Evolutionary conservation across 2,888 invertebrate genomes (phyloP), one percentile per base, ranked within the genome.

Genomic region (Agonopterix heracliana): DNA sequence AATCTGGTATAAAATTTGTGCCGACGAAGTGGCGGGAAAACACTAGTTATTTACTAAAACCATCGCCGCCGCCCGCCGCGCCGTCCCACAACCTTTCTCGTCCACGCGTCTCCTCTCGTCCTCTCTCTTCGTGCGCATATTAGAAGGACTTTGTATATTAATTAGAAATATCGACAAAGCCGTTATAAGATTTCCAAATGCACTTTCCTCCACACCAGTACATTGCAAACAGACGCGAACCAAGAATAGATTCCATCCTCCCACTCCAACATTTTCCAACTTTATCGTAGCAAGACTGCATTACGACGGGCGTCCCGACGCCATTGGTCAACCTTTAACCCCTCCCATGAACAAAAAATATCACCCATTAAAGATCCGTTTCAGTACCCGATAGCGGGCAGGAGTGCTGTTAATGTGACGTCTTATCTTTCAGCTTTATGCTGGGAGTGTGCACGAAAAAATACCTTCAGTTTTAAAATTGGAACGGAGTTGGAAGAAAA

Each of bases 261-360:
- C 71, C 79, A 57, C 74, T 78, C 76, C 59, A 48, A 58, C 64
- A 56, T 67, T 66, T 69, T 63, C 65, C 64, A 67, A 68, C 69
- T 72, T 69, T 68, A 74, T 61, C 66, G 54, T 66, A 71, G 60
- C 59, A 68, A 66, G 72, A 71, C 63, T 58, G 59, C 59, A 50
- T 57, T 51, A 55, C 58, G 58, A 62, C 66, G 61, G 38, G 38
- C 68, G 71, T 66, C 68, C 62, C 60, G 65, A 65, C 68, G 68
- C 66, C 63, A 86, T 85, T 85, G 85, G 84, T 73, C 78, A 70
- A 86, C 86, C 88, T 84, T 73, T 83, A 74, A 86, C 86, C 87
- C 87, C 83, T 74, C 85, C 86, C 86, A 83, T 76, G 76, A 77
- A 80, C 69, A 77, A 81, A 85, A 84, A 83, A 81, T 78, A 84